Evolutionary conservation across 2,797 vertebrate species (phyloP), one percentile per base, ranked within the genome.

Genomic region (Arremon brunneinucha): DNA sequence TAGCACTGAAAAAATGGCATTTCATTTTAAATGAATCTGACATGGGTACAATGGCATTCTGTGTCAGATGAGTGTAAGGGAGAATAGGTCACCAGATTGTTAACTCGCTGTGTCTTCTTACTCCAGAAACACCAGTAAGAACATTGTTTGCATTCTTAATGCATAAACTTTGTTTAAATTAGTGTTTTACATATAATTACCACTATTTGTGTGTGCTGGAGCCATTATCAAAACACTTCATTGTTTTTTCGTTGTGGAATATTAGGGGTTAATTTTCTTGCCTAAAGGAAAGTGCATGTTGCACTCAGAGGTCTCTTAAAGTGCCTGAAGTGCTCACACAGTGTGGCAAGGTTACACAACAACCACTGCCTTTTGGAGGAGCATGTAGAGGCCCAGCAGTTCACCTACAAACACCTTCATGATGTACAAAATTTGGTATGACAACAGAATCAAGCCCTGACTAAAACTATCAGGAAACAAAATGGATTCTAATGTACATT

Each of bases 401-500:
- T 92, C 35, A 72, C 8, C 9, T 11, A 35, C 6, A 53, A 46
- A 39, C 3, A 26, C 23, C 15, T 39, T 63, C 12, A 39, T 59
- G 9, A 30, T 32, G 8, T 19, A 57, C 50, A 63, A 30, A 69
- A 19, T 44, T 37, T 49, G 1, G 4, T 18, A 13, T 44, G 17
- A 27, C 34, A 83, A 60, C 7, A 3, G 14, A 87, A 72, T 35
- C 8, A 63, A 74, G 18, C 8, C 11, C 20, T 70, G 44, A 71
- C 8, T 75, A 71, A 75, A 80, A 82, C 12, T 69, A 82, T 5
- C 8, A 69, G 39, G 37, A 78, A 83, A 71, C 3, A 59, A 55
- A 37, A 39, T 26, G 2, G 6, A 35, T 6, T 69, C 0, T 50
- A 68, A 20, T 4, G 8, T 24, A 5, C 10, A 21, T 49, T 30